These are phyloP conservation scores for Phortica okadai DNA, from an alignment of 2,888 invertebrate species.

Conservation along the genomic window DNA sequence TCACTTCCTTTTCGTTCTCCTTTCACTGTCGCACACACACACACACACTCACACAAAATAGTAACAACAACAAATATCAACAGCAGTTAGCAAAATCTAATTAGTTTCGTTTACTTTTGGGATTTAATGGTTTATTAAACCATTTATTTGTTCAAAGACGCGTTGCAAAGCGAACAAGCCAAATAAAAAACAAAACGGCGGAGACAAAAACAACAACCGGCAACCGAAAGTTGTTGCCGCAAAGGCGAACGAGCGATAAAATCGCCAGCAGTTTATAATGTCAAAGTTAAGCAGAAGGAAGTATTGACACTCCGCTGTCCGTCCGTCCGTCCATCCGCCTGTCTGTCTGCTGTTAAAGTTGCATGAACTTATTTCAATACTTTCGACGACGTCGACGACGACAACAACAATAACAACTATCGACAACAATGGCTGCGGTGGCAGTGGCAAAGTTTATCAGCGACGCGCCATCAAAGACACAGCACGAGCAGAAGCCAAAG, in stretches of 20 bases:
- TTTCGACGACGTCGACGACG: neutral
- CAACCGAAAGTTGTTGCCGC: neutral
- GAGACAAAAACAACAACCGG: neutral
- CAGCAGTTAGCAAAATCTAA: conserved; percentile 58
- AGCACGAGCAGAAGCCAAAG: conserved; percentile 3
- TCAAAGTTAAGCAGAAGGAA: conserved; percentile 45
- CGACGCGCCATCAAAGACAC: conserved; percentile 52
- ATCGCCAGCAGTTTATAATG: conserved; percentile 18
- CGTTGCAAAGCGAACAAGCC: neutral
- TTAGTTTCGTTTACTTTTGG: conserved; percentile 68
- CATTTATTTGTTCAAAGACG: conserved; percentile 24
- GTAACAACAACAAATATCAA: neutral
- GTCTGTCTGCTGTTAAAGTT: conserved; percentile 26
- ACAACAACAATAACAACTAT: neutral
- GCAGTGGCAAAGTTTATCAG: conserved; percentile 52
- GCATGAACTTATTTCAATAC: conserved; percentile 40
- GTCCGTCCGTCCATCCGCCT: neutral
- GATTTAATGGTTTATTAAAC: conserved; percentile 55
- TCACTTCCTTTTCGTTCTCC: neutral
- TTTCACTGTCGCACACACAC: neutral
- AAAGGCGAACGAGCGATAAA: conserved; percentile 5
- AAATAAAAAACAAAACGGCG: neutral
- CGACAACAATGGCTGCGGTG: conserved; percentile 40
- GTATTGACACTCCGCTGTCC: conserved; percentile 41
- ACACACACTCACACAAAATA: neutral